A percentile compares a stretch with the other conserved stretches of the same genome.
Evolutionary conservation across 2,888 invertebrate genomes (phyloP).

Genomic region (Tillus elongatus): DNA sequence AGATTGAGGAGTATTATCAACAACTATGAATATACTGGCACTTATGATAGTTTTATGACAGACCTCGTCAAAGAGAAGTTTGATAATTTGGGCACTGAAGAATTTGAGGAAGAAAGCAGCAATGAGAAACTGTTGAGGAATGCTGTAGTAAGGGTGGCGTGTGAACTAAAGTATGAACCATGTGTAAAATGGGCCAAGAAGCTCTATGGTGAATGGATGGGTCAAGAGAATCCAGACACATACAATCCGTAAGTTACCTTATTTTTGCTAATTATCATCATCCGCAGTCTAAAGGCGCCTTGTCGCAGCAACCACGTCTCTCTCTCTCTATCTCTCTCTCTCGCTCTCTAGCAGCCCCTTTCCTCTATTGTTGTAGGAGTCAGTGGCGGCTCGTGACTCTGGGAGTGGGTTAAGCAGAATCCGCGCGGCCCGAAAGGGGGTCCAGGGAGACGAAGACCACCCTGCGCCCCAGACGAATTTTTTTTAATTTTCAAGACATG

Average conservation of each 20-base stretch:
- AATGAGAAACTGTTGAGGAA: slow-evolving; percentile 51
- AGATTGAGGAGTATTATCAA: slow-evolving; percentile 45
- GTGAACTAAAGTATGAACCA: slow-evolving; percentile 46
- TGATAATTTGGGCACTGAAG: slow-evolving; percentile 46
- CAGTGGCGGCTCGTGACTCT: too few species aligned
- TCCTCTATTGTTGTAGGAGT: too few species aligned
- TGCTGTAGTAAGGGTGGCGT: slow-evolving; percentile 51
- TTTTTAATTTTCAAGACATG: too few species aligned
- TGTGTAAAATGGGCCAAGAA: slow-evolving; percentile 48
- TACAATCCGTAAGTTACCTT: slow-evolving; percentile 32
- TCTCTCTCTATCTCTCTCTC: too few species aligned
- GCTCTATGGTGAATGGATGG: slow-evolving; percentile 40
- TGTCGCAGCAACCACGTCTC: too few species aligned
- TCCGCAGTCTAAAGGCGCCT: too few species aligned
- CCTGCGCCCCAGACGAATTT: too few species aligned
- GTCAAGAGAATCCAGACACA: slow-evolving; percentile 30
- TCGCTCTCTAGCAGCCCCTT: too few species aligned
- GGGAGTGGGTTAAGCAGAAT: too few species aligned
- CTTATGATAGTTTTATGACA: slow-evolving; percentile 36
- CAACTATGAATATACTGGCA: slow-evolving; percentile 45
- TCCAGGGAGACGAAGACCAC: too few species aligned
- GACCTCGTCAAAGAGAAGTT: slow-evolving; percentile 36
- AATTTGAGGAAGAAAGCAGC: slow-evolving; percentile 44
- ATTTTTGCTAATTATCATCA: too few species aligned
- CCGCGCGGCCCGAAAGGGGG: too few species aligned